Evolutionary conservation across 2,113 vertebrate species (phyloP).

Genomic region (Dipodomys merriami): DNA sequence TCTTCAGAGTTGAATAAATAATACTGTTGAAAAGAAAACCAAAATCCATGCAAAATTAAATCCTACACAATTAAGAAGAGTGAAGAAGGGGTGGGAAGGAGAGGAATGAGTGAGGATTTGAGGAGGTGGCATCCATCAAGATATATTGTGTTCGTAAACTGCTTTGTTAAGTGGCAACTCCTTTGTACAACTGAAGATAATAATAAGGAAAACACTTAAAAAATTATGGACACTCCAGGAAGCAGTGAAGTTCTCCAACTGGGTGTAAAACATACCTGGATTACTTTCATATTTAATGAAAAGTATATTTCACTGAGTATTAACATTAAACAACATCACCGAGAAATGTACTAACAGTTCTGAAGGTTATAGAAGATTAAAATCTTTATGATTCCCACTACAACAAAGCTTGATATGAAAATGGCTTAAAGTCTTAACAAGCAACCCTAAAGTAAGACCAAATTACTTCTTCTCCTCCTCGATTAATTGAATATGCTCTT

Average conservation of each 20-base stretch:
- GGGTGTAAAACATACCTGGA: constrained; percentile 75
- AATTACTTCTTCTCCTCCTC: constrained; percentile 75
- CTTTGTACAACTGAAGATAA: too few species aligned
- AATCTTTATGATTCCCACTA: constrained; percentile 78
- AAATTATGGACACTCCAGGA: constrained; percentile 74
- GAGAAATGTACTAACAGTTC: constrained; percentile 80
- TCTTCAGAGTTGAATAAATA: neutral
- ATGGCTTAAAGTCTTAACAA: constrained; percentile 78
- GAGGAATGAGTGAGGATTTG: too few species aligned
- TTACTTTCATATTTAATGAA: constrained; percentile 80
- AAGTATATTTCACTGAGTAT: constrained; percentile 81
- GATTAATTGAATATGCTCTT: constrained; percentile 77
- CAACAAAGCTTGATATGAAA: constrained; percentile 76
- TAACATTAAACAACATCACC: constrained; percentile 78
- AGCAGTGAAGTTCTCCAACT: constrained; percentile 72
- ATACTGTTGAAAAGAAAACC: constrained; percentile 61
- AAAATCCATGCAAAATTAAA: constrained; percentile 63
- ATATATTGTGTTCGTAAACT: too few species aligned
- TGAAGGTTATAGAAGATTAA: constrained; percentile 73
- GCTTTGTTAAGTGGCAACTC: too few species aligned
- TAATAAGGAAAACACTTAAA: too few species aligned
- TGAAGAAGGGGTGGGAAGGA: too few species aligned
- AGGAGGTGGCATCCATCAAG: too few species aligned
- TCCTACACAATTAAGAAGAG: neutral
- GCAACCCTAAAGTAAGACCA: constrained; percentile 67